Percentiles rank a stretch among this genome's conserved stretches.
These are phyloP conservation scores for Caenorhabditis tropicalis DNA, from an alignment of 1,140 invertebrate species.

Conservation along the genomic window DNA sequence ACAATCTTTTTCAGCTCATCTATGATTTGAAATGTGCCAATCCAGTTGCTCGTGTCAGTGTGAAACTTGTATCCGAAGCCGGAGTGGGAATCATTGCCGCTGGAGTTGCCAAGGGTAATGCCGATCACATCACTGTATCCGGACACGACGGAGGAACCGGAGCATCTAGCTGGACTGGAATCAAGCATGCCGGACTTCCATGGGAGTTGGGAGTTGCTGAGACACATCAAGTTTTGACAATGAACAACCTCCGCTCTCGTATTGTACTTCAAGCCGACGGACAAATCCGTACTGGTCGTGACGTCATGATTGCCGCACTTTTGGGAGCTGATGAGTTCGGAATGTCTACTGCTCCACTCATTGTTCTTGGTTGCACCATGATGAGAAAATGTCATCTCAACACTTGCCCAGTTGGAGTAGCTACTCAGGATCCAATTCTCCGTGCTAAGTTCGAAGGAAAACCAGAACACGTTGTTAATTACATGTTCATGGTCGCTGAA, in stretches of 20 bases:
- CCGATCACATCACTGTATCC: conserved; percentile 96
- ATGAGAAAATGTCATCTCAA: conserved; percentile 99
- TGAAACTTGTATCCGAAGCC: conserved; percentile 96
- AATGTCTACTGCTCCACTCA: conserved; percentile 90
- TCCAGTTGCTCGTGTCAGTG: conserved; percentile 90
- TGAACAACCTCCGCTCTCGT: conserved; percentile 92
- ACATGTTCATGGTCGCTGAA: conserved; percentile 94
- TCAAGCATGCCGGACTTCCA: conserved; percentile 90
- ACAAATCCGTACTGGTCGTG: conserved; percentile 87
- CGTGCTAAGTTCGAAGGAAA: conserved; percentile 95
- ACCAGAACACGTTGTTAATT: conserved; percentile 96
- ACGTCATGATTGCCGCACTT: conserved; percentile 92
- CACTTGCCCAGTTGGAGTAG: conserved; percentile 97
- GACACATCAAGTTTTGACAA: conserved; percentile 90
- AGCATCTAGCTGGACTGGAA: conserved; percentile 89
- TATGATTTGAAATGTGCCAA: conserved; percentile 98
- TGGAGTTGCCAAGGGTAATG: conserved; percentile 97
- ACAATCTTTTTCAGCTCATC: conserved; percentile 78
- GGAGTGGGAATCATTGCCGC: conserved; percentile 97
- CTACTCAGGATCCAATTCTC: conserved; percentile 93
- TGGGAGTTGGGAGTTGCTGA: conserved; percentile 97
- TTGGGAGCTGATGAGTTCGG: conserved; percentile 98
- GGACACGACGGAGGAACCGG: conserved; percentile 98
- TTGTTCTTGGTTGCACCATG: conserved; percentile 97
- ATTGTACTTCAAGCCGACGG: conserved; percentile 94